Percentiles rank a stretch among this genome's conserved stretches.
phyloP scores from a whole-genome alignment of 2,797 vertebrate genomes.

The Syngnathus rostellatus region DNA sequence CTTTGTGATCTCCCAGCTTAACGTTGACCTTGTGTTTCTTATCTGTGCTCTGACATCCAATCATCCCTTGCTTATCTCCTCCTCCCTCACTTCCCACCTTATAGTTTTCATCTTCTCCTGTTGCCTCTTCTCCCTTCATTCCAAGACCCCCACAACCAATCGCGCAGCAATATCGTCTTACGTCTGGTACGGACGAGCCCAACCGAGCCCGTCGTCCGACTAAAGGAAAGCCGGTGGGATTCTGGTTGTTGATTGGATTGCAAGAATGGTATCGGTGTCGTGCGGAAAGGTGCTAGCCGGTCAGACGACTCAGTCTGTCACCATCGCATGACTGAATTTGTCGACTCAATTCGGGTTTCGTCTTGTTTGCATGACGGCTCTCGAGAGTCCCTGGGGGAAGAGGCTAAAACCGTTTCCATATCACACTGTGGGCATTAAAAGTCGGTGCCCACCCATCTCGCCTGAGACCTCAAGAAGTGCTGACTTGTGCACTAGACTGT shows the following conservation, averaged over 20 bases:
- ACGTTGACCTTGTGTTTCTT: conserved; percentile 58
- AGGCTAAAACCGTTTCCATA: too few species aligned
- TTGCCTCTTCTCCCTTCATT: conserved; percentile 3
- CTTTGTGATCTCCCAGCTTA: conserved; percentile 52
- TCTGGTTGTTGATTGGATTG: conserved; percentile 39
- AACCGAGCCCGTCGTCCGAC: background rate
- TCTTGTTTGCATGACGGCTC: background rate
- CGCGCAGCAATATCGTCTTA: background rate
- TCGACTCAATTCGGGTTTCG: background rate
- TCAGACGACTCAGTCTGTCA: background rate
- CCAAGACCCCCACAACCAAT: background rate
- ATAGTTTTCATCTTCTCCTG: conserved; percentile 31
- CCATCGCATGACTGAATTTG: too few species aligned
- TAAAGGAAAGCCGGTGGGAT: conserved; percentile 29
- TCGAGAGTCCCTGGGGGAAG: too few species aligned
- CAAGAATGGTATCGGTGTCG: conserved; percentile 27
- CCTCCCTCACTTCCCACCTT: conserved; percentile 20
- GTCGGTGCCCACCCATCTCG: conserved; percentile 27
- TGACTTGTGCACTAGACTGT: conserved; percentile 44
- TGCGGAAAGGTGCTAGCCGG: conserved; percentile 10
- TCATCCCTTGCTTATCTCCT: conserved; percentile 52
- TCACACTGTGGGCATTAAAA: conserved; percentile 6
- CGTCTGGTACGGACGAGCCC: background rate
- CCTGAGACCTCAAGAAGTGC: conserved; percentile 35
- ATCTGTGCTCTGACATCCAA: conserved; percentile 51